Percentiles rank a stretch among this genome's conserved stretches.
These are phyloP conservation scores for Pseudolaguvia tuberculata DNA, from an alignment of 2,113 vertebrate genomes.

Conservation along the genomic window DNA sequence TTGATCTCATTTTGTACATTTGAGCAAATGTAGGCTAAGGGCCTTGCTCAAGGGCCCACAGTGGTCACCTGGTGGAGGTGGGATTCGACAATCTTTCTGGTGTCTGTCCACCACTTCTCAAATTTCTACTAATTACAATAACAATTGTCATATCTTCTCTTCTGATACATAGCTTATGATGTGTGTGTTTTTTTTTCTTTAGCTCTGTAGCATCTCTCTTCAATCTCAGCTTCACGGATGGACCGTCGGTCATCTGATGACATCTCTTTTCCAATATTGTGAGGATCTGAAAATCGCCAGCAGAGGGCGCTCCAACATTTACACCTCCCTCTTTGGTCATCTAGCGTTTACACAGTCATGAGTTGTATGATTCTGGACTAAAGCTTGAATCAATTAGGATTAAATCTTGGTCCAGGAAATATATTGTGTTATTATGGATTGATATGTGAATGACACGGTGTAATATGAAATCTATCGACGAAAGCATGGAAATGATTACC, in stretches of 20 bases:
- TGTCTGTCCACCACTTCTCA: no score
- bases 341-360: constrained; percentile 14
- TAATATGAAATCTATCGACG: background rate
- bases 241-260: constrained; percentile 48
- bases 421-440: background rate
- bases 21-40: no score
- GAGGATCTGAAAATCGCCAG: constrained; percentile 25
- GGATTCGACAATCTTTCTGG: no score
- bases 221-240: constrained; percentile 33
- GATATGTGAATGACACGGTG: background rate
- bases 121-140: background rate
- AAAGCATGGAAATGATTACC: background rate
- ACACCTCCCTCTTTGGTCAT: constrained; percentile 39
- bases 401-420: background rate
- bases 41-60: no score
- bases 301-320: constrained; percentile 36
- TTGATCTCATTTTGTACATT: no score
- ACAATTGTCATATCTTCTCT: background rate
- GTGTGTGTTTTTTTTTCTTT: constrained; percentile 8
- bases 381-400: background rate
- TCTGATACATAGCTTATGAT: background rate
- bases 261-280: constrained; percentile 42
- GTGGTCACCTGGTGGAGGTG: no score
- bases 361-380: background rate
- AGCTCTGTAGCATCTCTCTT: constrained; percentile 45